Evolutionary conservation across 2,113 vertebrate species (phyloP), one percentile per base, ranked within the genome.

Genomic region (Rhegmatorhina hoffmannsi): DNA sequence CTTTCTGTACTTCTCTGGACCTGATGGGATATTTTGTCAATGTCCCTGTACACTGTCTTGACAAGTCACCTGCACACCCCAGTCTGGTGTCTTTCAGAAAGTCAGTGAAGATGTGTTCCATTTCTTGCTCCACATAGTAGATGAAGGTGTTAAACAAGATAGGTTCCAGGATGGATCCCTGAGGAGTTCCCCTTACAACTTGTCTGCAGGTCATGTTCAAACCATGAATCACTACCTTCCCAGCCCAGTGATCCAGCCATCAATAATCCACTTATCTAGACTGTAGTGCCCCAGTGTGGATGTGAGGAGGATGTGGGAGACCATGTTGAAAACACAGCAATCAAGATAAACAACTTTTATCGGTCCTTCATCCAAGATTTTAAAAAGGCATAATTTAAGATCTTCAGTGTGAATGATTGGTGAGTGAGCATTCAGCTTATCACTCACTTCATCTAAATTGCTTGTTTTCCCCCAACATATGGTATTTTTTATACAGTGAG

Each of bases 401-500:
- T 82, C 49, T 52, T 85, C 34, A 62, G 9, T 56, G 13, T 85
- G 38, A 4, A 4, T 68, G 58, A 72, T 23, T 40, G 82, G 40
- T 5, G 4, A 85, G 66, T 68, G 94, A 96, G 70, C 70, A 93
- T 93, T 96, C 94, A 91, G 28, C 18, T 77, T 88, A 68, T 64
- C 70, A 26, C 72, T 76, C 29, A 53, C 29, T 63, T 69, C 25
- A 53, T 91, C 64, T 78, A 46, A 93, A 79, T 76, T 72, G 62
- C 62, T 94, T 90, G 70, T 96, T 95, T 95, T 76, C 52, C 40
- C 14, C 34, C 40, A 94, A n/a, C 74, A 87, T 95, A 91, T 59
- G 87, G 78, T 91, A 79, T 96, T 96, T 96, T 93, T 82, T 91
- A n/a, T 91, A 87, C 47, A 87, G 70, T 36, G 59, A 87, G 72